Conservation (phyloP, 2,888 invertebrate species). For the Macrosiphum euphorbiae region DNA sequence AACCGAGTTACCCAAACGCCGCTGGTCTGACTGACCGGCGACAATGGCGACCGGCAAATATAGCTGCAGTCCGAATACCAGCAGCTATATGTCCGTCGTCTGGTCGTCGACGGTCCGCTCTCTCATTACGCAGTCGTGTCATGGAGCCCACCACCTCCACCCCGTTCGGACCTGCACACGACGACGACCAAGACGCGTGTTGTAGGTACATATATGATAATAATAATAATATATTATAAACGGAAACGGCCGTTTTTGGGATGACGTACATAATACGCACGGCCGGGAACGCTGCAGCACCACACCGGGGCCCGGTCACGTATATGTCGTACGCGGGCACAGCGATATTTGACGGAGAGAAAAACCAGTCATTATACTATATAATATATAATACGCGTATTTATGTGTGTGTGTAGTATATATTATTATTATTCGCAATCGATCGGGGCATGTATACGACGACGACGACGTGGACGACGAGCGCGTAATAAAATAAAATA, state of each 20-base stretch:
- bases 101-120: neutral
- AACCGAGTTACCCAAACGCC: neutral
- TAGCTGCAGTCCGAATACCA: neutral
- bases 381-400: neutral
- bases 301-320: neutral
- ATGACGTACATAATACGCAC: neutral
- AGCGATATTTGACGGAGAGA: neutral
- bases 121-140: constrained; percentile 47
- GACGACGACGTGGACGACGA: constrained; percentile 11
- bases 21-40: neutral
- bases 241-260: constrained; percentile 57
- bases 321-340: neutral
- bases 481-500: constrained; percentile 24
- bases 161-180: neutral
- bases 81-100: neutral
- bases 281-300: neutral
- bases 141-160: neutral
- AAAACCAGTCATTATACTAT: constrained; percentile 35
- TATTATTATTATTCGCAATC: neutral
- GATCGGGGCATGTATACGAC: neutral
- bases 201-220: neutral
- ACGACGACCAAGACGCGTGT: neutral
- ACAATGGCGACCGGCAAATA: neutral
- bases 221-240: neutral
- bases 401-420: neutral